Percentiles rank a stretch among this genome's conserved stretches.
Conservation (phyloP, 2,797 vertebrate species). For the Mormyrus proboscirostris region DNA sequence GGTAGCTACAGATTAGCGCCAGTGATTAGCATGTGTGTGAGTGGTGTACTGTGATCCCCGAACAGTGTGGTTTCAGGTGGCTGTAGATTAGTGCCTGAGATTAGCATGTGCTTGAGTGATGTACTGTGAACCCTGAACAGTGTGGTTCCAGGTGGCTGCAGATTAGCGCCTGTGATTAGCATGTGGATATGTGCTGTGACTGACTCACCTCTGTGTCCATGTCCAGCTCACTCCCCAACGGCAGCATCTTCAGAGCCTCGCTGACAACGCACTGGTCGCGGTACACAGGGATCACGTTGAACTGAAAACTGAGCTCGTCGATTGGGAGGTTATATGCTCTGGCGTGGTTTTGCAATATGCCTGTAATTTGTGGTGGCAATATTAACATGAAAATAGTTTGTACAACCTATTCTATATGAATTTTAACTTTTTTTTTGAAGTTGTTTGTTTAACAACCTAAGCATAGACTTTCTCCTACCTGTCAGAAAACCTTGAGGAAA, state of each 20-base stretch:
- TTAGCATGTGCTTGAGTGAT: not conserved
- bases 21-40: not conserved
- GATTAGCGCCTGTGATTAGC: not conserved
- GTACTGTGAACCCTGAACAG: not conserved
- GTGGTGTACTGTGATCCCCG: not conserved
- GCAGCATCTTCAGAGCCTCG: slow-evolving; percentile 55
- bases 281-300: slow-evolving; percentile 62
- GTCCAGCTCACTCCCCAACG: slow-evolving; percentile 49
- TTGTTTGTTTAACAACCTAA: not conserved
- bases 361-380: slow-evolving; percentile 41
- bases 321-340: slow-evolving; percentile 74
- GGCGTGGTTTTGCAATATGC: slow-evolving; percentile 77
- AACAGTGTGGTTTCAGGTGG: not conserved
- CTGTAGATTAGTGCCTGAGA: not conserved
- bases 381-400: not conserved
- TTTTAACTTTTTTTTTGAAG: not conserved
- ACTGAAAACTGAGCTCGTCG: slow-evolving; percentile 75
- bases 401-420: not conserved
- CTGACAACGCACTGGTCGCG: slow-evolving; percentile 63
- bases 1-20: not conserved
- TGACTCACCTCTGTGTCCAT: slow-evolving; percentile 64
- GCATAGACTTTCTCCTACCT: slow-evolving; percentile 45
- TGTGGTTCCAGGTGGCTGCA: not conserved
- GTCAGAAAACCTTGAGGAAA: slow-evolving; percentile 76
- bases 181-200: not conserved